These are phyloP conservation scores for Panthera uncia DNA, from an alignment of 2,113 vertebrate genomes.

Conservation along the genomic window DNA sequence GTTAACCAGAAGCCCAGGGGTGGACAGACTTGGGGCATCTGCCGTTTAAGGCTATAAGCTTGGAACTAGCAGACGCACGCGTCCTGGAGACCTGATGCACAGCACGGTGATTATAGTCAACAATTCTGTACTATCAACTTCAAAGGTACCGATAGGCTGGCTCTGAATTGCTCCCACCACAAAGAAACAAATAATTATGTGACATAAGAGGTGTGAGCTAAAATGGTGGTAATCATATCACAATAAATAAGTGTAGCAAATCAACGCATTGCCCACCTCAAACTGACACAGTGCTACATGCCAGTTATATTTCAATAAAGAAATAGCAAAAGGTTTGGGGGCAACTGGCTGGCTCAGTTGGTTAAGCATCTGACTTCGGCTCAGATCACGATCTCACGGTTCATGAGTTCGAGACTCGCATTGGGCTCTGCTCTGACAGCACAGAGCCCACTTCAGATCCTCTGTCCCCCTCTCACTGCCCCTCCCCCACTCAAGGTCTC, in stretches of 20 bases:
- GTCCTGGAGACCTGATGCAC: not conserved
- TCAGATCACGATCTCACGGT: too few species aligned
- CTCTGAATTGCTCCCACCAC: not conserved
- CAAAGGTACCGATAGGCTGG: not conserved
- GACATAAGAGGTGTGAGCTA: not conserved
- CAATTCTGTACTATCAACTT: not conserved
- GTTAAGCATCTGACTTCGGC: too few species aligned
- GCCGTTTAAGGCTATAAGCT: not conserved
- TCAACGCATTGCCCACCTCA: not conserved
- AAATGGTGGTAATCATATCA: not conserved
- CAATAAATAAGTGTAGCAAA: not conserved
- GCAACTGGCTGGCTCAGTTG: too few species aligned
- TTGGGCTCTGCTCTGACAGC: too few species aligned
- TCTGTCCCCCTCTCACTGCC: too few species aligned
- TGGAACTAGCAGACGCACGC: not conserved
- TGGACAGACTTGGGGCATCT: not conserved
- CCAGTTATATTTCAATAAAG: not conserved
- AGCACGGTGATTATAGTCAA: rapidly evolving
- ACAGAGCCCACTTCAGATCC: too few species aligned
- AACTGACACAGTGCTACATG: not conserved
- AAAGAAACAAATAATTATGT: not conserved
- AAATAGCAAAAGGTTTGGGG: not conserved
- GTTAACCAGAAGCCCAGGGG: too few species aligned
- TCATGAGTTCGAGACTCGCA: too few species aligned
- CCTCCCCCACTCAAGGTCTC: too few species aligned